Base-by-base conservation (phyloP, 2,797 vertebrate genomes). In the Jordanella pulchra region DNA sequence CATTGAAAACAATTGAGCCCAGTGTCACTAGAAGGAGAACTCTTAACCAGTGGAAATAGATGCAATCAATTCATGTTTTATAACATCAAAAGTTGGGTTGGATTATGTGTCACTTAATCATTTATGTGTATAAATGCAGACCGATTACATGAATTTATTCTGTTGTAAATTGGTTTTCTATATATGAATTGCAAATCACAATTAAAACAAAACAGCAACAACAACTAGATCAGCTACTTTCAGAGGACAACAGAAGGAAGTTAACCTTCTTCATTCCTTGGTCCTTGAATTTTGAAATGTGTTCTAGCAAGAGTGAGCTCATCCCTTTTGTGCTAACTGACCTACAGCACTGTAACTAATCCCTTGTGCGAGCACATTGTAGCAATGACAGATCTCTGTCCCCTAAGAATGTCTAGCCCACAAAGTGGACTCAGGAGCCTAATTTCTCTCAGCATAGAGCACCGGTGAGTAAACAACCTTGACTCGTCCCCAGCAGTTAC, bases 401-500 rank as follows among this genome's bases (percentile, higher is more conserved):
- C 12, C 71, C 25, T n/a, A 65, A 27, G n/a, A 73, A 50, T 27
- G 1, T 42, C 48, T 1, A 15, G 18, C 21, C 13, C 77, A 32
- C 28, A 35, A 30, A 18, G 7, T 32, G 47, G 45, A 50, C 23
- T 50, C 28, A 73, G 15, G 70, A 67, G 72, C 53, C 42, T 21
- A 10, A 71, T 61, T 78, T 63, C 72, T 76, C 71, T 71, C 42
- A 72, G 66, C 35, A 32, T 3, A 4, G 17, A 66, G 73, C 55
- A 48, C 18, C 28, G 15, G 39, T 39, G 47, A 18, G n/a, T 27
- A 23, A 66, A 68, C 56, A 78, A 75, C 76, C 73, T 61, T 82
- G 70, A 78, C 27, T 68, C 56, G 75, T 72, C 51, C 53, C 65
- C 64, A 63, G 48, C 23, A 67, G 51, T 78, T 72, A 82, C 27